Evolutionary conservation across 2,113 vertebrate genomes (phyloP), one percentile per base, ranked within the genome.

Genomic region (Synchiropus splendidus): DNA sequence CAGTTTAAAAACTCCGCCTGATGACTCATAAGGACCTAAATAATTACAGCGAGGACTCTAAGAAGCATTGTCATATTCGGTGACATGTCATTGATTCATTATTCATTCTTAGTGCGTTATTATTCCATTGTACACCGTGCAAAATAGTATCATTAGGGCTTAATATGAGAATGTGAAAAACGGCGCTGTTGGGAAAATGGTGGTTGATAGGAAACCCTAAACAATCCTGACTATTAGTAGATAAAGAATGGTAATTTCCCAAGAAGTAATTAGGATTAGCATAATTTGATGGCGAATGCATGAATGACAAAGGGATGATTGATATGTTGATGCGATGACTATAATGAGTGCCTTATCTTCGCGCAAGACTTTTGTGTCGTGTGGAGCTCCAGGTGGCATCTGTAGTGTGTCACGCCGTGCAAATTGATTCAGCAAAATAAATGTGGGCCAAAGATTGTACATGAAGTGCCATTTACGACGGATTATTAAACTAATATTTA

Each of bases 261-360:
- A 46, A 54, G 39, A 60, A 73, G 68, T 78, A 80, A 78, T 81
- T 81, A 83, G 69, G 78, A 79, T 78, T 80, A 69, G 75, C 80
- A 83, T 83, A 80, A 80, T 80, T 73, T 75, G 75, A 72, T 48
- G 31, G 67, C 30, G 56, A 70, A 57, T 63, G 70, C 67, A 77
- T 69, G 71, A 74, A 69, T 75, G 78, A 78, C 65, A 71, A 55
- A 56, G 60, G 54, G 58, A 60, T 76, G 75, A 82, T 77, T 80
- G 77, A 82, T 82, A 61, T n/a, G 62, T 80, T n/a, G 62, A 78
- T 75, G 69, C 58, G 35, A 31, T 16, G 39, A 14, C 39, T 57
- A 61, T 79, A 77, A 83, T 77, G 67, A 77, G 43, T 64, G 58
- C 57, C 67, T 72, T 79, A 81, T 78, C 76, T 75, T 45, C 17